Percentiles rank a stretch among this genome's conserved stretches.
Conservation (phyloP, 2,888 invertebrate species). For the Masnerella sp. region DNA sequence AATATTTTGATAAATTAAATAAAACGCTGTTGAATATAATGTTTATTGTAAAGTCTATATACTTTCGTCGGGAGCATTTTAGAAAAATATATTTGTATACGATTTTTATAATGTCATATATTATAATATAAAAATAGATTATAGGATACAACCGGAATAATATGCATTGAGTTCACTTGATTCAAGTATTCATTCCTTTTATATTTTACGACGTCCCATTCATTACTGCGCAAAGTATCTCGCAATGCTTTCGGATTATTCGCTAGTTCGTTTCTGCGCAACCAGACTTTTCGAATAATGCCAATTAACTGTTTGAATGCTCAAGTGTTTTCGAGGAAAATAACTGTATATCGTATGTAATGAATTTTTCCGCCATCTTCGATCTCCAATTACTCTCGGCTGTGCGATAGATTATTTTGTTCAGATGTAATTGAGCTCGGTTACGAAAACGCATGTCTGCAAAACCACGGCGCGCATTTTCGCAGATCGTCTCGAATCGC, state of each 20-base stretch:
- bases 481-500: constrained; percentile 49
- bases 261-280: not conserved
- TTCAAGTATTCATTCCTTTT: constrained; percentile 6
- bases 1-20: constrained; percentile 50
- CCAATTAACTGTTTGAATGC: constrained; percentile 46
- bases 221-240: constrained; percentile 8
- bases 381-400: constrained; percentile 59
- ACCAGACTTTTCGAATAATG: constrained; percentile 24
- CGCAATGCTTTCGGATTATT: constrained; percentile 35
- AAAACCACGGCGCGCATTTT: constrained; percentile 47
- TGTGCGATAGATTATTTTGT: constrained; percentile 55
- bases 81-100: constrained; percentile 52
- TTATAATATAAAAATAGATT: constrained; percentile 39
- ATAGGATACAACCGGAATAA: constrained; percentile 20
- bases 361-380: constrained; percentile 57
- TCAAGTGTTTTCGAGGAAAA: constrained; percentile 31
- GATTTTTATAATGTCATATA: constrained; percentile 41
- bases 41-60: constrained; percentile 45
- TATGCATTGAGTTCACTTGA: not conserved
- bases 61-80: constrained; percentile 38
- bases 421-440: constrained; percentile 42
- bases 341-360: constrained; percentile 18
- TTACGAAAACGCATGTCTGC: constrained; percentile 38
- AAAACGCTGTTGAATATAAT: constrained; percentile 46
- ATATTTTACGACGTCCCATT: not conserved